A percentile compares a stretch with the other conserved stretches of the same genome.
These are phyloP conservation scores for Solea senegalensis DNA, from an alignment of 2,113 vertebrate species.

Conservation along the genomic window DNA sequence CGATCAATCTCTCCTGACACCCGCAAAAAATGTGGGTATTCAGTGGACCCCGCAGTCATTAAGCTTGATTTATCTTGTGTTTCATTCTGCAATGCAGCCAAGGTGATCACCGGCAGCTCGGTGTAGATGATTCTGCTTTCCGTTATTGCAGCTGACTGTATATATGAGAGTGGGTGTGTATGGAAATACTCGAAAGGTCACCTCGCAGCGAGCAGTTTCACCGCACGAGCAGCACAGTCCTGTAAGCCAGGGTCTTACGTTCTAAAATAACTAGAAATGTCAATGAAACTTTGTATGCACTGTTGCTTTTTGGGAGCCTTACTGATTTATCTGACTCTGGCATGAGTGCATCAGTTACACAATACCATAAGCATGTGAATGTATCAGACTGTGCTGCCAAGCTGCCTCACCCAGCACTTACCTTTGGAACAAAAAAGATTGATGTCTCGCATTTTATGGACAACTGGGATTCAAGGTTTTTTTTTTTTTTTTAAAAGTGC, in stretches of 20 bases:
- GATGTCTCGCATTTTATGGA: constrained; percentile 27
- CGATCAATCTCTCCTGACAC: constrained; percentile 50
- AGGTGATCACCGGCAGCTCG: constrained; percentile 38
- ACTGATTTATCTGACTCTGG: constrained; percentile 48
- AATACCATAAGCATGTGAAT: constrained; percentile 27
- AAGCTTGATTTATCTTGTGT: constrained; percentile 64
- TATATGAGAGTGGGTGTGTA: constrained; percentile 1
- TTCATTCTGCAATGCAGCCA: constrained; percentile 19
- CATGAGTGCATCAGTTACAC: constrained; percentile 23
- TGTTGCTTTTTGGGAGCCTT: constrained; percentile 3
- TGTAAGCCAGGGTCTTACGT: constrained; percentile 4
- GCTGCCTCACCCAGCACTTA: constrained; percentile 23
- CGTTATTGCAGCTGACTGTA: constrained; percentile 30
- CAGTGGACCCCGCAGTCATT: constrained; percentile 34
- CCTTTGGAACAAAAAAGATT: constrained; percentile 36
- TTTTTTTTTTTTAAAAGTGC: neutral
- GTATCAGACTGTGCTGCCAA: constrained; percentile 43
- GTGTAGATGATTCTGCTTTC: constrained; percentile 51
- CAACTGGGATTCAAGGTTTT: constrained; percentile 14
- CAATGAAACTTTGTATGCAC: constrained; percentile 27
- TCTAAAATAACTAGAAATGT: constrained; percentile 46
- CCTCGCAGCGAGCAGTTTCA: neutral
- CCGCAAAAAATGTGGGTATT: constrained; percentile 55
- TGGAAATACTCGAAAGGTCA: constrained; percentile 31
- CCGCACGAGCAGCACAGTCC: neutral